phyloP scores from a whole-genome alignment of 1,140 invertebrate genomes.

The Zaprionus tsacasi region DNA sequence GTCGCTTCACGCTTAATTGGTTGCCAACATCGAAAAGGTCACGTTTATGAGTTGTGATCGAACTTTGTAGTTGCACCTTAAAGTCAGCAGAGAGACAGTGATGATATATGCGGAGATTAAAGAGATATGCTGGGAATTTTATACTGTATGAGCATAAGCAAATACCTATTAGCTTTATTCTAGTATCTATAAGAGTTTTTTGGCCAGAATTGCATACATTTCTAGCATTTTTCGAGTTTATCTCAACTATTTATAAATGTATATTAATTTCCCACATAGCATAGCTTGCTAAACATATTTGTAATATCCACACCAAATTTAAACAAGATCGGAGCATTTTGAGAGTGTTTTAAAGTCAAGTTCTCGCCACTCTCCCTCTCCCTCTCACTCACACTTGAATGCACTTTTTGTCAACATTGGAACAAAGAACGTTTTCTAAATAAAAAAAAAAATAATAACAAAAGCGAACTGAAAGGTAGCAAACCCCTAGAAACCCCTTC shows the following conservation, averaged over 20 bases:
- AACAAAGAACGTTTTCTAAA: conserved; percentile 60
- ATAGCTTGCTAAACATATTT: background rate
- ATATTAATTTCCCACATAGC: background rate
- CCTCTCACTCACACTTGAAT: conserved; percentile 62
- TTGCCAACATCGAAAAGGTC: conserved; percentile 65
- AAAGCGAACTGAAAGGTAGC: background rate
- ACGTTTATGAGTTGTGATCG: conserved; percentile 71
- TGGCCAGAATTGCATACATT: too few species aligned
- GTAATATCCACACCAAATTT: background rate
- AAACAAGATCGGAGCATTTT: background rate
- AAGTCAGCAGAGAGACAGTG: background rate
- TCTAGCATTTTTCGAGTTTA: too few species aligned
- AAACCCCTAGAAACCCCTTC: too few species aligned
- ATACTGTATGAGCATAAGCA: background rate
- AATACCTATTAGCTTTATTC: background rate
- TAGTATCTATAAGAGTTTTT: background rate
- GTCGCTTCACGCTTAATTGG: conserved; percentile 69
- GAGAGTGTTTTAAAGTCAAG: background rate
- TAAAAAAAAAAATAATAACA: conserved; percentile 44
- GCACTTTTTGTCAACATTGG: conserved; percentile 60
- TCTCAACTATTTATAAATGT: background rate
- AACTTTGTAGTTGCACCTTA: conserved; percentile 24
- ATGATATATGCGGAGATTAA: background rate
- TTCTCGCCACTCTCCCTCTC: background rate
- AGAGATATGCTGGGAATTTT: background rate